A percentile compares a stretch with the other conserved stretches of the same genome.
Evolutionary conservation across 2,888 invertebrate genomes (phyloP).

Genomic region (Polymixis flavicincta): DNA sequence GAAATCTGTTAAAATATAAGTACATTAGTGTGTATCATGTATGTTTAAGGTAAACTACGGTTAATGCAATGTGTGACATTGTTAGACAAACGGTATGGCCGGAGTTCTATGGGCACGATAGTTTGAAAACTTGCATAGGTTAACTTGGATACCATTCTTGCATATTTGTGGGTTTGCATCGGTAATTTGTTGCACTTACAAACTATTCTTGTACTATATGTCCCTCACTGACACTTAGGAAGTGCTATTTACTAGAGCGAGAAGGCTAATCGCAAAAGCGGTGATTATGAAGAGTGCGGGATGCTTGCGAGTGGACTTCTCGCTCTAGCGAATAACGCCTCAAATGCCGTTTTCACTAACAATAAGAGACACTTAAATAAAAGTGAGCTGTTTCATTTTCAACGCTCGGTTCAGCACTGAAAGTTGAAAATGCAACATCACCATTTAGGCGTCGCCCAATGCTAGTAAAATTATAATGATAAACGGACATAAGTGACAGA

Average conservation of each 20-base stretch:
- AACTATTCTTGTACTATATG: constrained; percentile 9
- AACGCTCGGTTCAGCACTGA: neutral
- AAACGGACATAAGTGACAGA: neutral
- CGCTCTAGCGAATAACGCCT: neutral
- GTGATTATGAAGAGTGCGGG: too few relatives aligned
- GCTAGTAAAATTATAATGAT: neutral
- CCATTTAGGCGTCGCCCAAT: neutral
- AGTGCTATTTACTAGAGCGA: neutral
- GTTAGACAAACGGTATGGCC: constrained; percentile 52
- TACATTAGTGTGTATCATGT: constrained; percentile 71
- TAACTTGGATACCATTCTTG: neutral
- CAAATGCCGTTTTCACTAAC: neutral
- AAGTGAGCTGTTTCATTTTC: neutral
- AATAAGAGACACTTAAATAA: neutral
- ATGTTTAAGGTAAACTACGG: constrained; percentile 66
- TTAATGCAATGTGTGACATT: constrained; percentile 80
- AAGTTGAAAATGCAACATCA: neutral
- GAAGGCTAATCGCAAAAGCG: neutral
- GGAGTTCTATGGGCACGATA: constrained; percentile 55
- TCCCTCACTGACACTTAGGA: neutral
- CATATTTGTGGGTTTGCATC: neutral
- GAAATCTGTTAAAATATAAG: constrained; percentile 67
- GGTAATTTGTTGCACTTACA: constrained; percentile 11
- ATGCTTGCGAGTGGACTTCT: too few relatives aligned
- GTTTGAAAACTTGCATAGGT: neutral